Conservation (phyloP, 1,140 invertebrate genomes). For the Mycetomoellerius zeteki region DNA sequence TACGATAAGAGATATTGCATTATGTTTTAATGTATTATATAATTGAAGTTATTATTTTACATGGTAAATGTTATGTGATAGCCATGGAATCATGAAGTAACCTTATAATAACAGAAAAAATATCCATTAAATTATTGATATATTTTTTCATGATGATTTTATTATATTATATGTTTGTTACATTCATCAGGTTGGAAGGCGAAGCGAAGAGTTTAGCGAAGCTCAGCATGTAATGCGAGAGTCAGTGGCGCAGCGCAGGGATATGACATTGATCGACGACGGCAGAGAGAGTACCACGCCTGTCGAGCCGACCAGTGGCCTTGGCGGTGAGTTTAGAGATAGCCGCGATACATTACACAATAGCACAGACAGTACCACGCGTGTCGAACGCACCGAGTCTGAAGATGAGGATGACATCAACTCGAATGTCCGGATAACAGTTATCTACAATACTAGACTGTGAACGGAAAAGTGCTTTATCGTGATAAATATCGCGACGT, state of each 20-base stretch:
- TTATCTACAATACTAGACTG: conserved; percentile 82
- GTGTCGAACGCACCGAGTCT: conserved; percentile 56
- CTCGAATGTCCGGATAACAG: conserved; percentile 76
- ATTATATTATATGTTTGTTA: neutral
- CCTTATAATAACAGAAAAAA: neutral
- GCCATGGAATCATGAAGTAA: neutral
- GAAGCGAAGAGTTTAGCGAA: conserved; percentile 92
- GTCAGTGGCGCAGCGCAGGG: conserved; percentile 86
- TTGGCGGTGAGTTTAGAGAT: conserved; percentile 84
- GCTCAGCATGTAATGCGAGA: conserved; percentile 88
- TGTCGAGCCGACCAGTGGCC: conserved; percentile 82
- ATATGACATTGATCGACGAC: conserved; percentile 86
- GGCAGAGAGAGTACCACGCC: conserved; percentile 80
- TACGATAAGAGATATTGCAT: neutral
- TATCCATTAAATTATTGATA: neutral
- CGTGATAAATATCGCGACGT: neutral
- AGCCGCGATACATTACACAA: conserved; percentile 70
- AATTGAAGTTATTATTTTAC: neutral
- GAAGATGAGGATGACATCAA: conserved; percentile 65
- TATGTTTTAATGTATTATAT: neutral
- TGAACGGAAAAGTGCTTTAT: conserved; percentile 59
- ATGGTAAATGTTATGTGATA: neutral
- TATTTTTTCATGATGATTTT: conserved; percentile 7
- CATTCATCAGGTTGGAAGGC: conserved; percentile 89
- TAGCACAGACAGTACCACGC: conserved; percentile 69